Evolutionary conservation across 2,888 invertebrate genomes (phyloP).

Genomic region (Craniophora ligustri): DNA sequence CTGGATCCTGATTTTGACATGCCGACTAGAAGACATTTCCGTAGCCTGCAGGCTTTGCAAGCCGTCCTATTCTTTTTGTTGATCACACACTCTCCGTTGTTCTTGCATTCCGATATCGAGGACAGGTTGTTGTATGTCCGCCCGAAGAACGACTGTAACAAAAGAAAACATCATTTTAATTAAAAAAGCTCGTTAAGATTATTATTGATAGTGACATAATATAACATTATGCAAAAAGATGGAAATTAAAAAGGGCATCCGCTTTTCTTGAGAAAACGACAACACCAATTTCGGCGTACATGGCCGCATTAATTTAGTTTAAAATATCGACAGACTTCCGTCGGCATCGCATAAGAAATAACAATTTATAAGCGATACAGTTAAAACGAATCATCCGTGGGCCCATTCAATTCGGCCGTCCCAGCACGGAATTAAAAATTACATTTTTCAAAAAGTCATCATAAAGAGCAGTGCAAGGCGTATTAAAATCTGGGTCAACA

Average conservation of each 20-base stretch:
- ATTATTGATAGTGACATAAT: conserved; percentile 40
- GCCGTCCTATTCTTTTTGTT: conserved; percentile 97
- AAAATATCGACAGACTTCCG: conserved; percentile 84
- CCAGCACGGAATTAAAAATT: conserved; percentile 83
- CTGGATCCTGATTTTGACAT: conserved; percentile 98
- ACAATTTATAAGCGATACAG: conserved; percentile 85
- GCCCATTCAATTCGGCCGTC: conserved; percentile 74
- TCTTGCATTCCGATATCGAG: conserved; percentile 97
- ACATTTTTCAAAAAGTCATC: conserved; percentile 88
- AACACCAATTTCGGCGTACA: conserved; percentile 71
- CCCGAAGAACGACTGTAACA: conserved; percentile 96
- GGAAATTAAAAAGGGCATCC: conserved; percentile 70
- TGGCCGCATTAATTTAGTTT: conserved; percentile 80
- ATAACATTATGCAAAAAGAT: conserved; percentile 53
- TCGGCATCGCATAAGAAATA: conserved; percentile 81
- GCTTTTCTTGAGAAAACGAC: conserved; percentile 71
- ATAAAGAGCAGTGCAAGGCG: conserved; percentile 80
- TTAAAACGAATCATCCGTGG: conserved; percentile 79
- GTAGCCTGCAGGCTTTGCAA: conserved; percentile 96
- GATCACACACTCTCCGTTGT: conserved; percentile 96
- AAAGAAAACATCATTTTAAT: conserved; percentile 62
- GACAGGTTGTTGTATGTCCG: conserved; percentile 96
- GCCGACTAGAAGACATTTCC: conserved; percentile 95
- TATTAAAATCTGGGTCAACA: conserved; percentile 84
- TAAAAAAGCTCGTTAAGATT: conserved; percentile 54